Evolutionary conservation across 2,113 vertebrate species (phyloP), one percentile per base, ranked within the genome.

Genomic region (Melanocharis versteri): DNA sequence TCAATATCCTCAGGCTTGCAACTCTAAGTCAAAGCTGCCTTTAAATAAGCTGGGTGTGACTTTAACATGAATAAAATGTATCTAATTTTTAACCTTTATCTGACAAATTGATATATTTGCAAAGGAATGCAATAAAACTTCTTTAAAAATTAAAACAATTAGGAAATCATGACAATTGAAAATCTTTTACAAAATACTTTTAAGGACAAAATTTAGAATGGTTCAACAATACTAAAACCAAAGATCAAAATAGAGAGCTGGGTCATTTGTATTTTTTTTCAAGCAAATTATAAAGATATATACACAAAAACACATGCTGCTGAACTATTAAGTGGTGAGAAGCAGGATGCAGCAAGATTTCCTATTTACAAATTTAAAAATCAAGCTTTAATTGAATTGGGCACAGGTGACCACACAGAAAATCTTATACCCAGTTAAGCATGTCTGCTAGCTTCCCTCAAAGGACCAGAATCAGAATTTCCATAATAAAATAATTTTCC

Each of bases 1-100:
- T 97, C 97, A 98, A 96, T 97, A 98, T 98, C 98, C 98, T 98
- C 97, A 95, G 97, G 98, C 98, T 98, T 98, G 96, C 94, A 98
- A 98, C 96, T 97, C 97, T 85, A 97, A 97, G 97, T 98, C 97
- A 98, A 98, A 97, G 95, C 97, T 97, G 97, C 96, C 96, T 98
- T 98, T 97, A 97, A 98, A 98, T 98, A 97, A 98, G 97, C 96
- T 90, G 97, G 96, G 97, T 98, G 97, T 97, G 97, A 98, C 97
- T 98, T 96, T 75, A 98, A 96, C 96, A 97, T 94, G 97, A 98
- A 98, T 96, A 97, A 97, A 97, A 97, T 86, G 66, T 90, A 97
- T 96, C 93, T 97, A 96, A 96, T 98, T 98, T 98, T 97, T 97
- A 97, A 96, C 95, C 96, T 98, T 97, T 97, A 97, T 97, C 85